Conservation (phyloP, 2,797 vertebrate genomes). For the Phalanger gymnotis region DNA sequence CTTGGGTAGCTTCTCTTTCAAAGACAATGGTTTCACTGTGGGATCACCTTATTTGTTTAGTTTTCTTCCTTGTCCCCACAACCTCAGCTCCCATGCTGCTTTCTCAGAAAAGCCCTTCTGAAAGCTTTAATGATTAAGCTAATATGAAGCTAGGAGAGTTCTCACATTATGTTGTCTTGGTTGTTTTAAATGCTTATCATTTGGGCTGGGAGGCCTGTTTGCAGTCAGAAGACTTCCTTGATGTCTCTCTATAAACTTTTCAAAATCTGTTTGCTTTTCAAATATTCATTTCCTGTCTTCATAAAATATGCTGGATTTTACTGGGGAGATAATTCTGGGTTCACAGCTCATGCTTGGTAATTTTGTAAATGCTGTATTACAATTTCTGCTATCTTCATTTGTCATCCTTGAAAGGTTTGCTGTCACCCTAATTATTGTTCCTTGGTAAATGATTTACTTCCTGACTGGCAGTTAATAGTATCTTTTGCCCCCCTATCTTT, state of each 20-base stretch:
- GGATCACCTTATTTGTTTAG: not conserved
- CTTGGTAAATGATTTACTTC: not conserved
- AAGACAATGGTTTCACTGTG: not conserved
- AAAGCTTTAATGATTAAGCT: not conserved
- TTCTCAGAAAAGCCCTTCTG: not conserved
- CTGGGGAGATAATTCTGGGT: not conserved
- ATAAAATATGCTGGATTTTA: not conserved
- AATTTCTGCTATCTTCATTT: not conserved
- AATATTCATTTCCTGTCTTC: not conserved
- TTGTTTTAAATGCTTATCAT: constrained; percentile 2
- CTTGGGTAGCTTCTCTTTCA: not conserved
- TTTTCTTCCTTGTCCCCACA: not conserved
- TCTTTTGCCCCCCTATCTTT: not conserved
- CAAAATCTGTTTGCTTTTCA: not conserved
- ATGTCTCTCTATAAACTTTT: not conserved
- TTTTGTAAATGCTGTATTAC: not conserved
- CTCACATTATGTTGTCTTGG: not conserved
- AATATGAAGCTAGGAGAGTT: not conserved
- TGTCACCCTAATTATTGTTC: not conserved
- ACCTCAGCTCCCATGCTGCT: not conserved
- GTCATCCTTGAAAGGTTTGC: not conserved
- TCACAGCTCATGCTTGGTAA: not conserved
- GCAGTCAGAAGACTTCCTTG: not conserved
- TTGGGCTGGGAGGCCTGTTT: not conserved
- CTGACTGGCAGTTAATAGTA: not conserved